Base-by-base conservation (phyloP, 2,888 invertebrate species). In the Stictocephala bisonia region DNA sequence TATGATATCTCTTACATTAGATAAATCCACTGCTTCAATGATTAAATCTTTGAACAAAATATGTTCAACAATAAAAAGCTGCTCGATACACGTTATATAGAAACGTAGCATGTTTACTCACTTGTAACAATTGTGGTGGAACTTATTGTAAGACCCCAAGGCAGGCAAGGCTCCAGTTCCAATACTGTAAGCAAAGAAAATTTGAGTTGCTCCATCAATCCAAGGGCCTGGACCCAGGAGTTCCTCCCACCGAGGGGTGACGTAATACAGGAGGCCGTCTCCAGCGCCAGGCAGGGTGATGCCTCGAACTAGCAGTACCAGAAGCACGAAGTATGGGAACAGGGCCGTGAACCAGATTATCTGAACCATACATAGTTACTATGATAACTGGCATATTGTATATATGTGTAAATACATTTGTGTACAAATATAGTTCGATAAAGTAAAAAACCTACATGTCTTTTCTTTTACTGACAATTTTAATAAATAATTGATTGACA, bases 311-410 rank as follows among this genome's bases (percentile, higher is more conserved):
- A 92, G 84, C 78, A 92, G 86, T 73, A 90, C 88, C 76, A 89
- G 84, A 76, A 92, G 86, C 27, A 93, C 91, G 53, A 89, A 86
- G 82, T 92, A 92, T 7, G 92, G 92, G 82, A 91, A 91, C 78
- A 92, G 82, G 6, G 92, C 92, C 15, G 91, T 90, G 84, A 92
- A 92, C 91, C 91, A 93, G 78, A 93, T 91, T n/a, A 88, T 87
- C 88, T 88, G 80, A 3, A 41, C 18, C 3, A 13, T 18, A 53
- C 6, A 53, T 7, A 15, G 15, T 13, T n/a, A 35, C 3, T 29
- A 68, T 53, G n/a, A n/a, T n/a, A n/a, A n/a, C n/a, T n/a, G n/a
- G n/a, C n/a, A n/a, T n/a, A n/a, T n/a, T n/a, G n/a, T n/a, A n/a
- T n/a, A n/a, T n/a, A n/a, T n/a, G n/a, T n/a, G n/a, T n/a, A n/a